Base-by-base conservation (phyloP, 2,113 vertebrate species). In the Cyphomyrus plagiostoma region DNA sequence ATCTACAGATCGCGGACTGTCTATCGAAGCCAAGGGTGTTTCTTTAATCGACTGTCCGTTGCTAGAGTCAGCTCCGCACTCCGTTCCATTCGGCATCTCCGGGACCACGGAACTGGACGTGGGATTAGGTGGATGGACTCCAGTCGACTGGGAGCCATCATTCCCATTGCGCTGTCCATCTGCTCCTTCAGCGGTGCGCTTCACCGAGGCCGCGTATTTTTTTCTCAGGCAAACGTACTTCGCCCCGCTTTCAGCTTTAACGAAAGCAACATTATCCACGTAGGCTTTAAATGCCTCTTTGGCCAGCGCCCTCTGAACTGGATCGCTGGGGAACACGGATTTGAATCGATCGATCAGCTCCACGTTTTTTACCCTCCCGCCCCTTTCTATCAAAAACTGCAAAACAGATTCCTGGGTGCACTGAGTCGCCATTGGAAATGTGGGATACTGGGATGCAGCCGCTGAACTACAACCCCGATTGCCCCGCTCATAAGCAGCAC, bases 171-270 rank as follows among this genome's bases (percentile, higher is more conserved):
- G 2, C 62, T 80, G 26, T 58, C 90, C 89, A 80, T 89, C 84
- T n/a, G 58, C 52, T 35, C n/a, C 50, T n/a, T 86, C 89, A 8
- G 15, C 87, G 42, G 58, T 49, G 15, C 70, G 46, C 66, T 84
- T 83, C 21, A 87, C 26, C 6, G 82, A 70, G 2, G 83, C 19
- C 58, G 93, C 92, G 84, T 95, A 96, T 86, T 93, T 94, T 77
- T 94, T 97, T 90, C 94, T 96, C 90, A 98, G 93, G 26, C 96
- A 95, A 21, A 98, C 96, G 6, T 94, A 96, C 92, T 97, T 97
- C 35, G 94, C 92, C 0, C 95, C 96, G 1, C 94, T 93, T 56
- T 97, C 96, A 0, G 93, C 93, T 49, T 94, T 96, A 1, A 98
- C 97, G 0, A 94, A 96, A 26, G 96, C 97, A 11, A 98, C 92